Base-by-base conservation (phyloP, 1,140 invertebrate genomes). In the Zaprionus camerounensis region DNA sequence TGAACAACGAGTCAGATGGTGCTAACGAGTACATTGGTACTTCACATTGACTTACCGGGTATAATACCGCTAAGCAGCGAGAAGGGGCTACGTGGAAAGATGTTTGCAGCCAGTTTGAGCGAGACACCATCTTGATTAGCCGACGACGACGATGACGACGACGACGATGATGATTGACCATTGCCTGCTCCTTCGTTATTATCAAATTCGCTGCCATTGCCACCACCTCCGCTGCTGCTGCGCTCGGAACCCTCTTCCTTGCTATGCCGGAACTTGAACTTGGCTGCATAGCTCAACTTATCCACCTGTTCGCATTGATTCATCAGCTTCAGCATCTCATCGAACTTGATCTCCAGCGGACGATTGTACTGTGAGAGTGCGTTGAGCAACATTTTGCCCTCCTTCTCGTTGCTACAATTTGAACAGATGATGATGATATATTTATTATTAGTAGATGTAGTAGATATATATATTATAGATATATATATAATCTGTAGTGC, bases 261-360 rank as follows among this genome's bases (percentile, higher is more conserved):
- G 4, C 58, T 93, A 79, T 31, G 92, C 81, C 71, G 91, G 36
- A 80, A 76, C 9, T 92, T 91, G 15, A 66, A 26, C 1, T 63
- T 68, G 11, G 80, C 28, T 15, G 74, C 76, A 75, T 81, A 86
- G 61, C 71, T 92, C 5, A 91, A 57, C 73, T 91, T 91, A 28
- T 94, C 94, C 5, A 97, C 93, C 78, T 94, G 93, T 77, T 96
- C 94, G 82, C 96, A 97, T 78, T 96, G 95, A 7, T 94, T 92
- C 96, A 97, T 97, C n/a, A 96, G 93, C 73, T 94, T 94, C 5
- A 95, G 93, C 95, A 97, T 97, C 81, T 96, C 95, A 1, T 93
- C 91, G 80, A 97, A 96, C 13, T 93, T 94, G 57, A 96, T 95
- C 64, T 93, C 93, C 11, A 95, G 92, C 0, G 96, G 95, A 26